Evolutionary conservation across 64 coral and sea anemone genomes (phyloP), one percentile per base, ranked within the genome.

Genomic region (Cladopsammia gracilis): DNA sequence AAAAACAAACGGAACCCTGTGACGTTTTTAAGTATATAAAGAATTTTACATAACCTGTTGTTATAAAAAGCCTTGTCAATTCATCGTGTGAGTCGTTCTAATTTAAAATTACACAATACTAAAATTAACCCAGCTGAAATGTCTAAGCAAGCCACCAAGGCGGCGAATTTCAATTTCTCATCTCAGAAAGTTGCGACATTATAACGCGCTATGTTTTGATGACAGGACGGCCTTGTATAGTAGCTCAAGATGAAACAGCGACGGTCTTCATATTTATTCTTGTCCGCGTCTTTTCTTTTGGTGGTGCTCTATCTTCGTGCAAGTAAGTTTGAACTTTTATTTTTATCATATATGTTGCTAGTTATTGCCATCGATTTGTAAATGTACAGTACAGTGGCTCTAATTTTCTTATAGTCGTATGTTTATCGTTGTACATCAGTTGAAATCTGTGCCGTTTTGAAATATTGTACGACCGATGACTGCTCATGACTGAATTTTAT

Each of bases 261-360:
- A 12, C 57, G 54, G 77, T 43, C 43, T 42, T 18, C 25, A 44
- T 34, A 42, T 80, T 80, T 80, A 0, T 61, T 25, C 16, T 14
- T 2, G 3, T 43, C 54, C 54, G 43, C 42, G 2, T 80, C 43
- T 61, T 80, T 80, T 1, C 57, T 80, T 22, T 43, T 24, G 57
- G 3, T 42, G 4, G 4, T n/a, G 15, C 24, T 80, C 34, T 34
- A 34, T 52, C 46, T 50, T 49, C 62, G 44, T 13, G n/a, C 80
- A 84, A 84, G 80, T 84, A 84, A 84, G 80, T 84, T 15, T 3
- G 5, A 15, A 48, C 18, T 25, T 5, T 42, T 16, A 62, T 44
- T 80, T 12, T 20, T 9, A 51, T 23, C 6, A n/a, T 23, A 10
- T 22, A 14, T 76, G 19, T 6, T 43, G 4, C 18, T 5, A 3